These are phyloP conservation scores for Xiphorhynchus erythropygius DNA, from an alignment of 2,797 vertebrate species.

Conservation along the genomic window DNA sequence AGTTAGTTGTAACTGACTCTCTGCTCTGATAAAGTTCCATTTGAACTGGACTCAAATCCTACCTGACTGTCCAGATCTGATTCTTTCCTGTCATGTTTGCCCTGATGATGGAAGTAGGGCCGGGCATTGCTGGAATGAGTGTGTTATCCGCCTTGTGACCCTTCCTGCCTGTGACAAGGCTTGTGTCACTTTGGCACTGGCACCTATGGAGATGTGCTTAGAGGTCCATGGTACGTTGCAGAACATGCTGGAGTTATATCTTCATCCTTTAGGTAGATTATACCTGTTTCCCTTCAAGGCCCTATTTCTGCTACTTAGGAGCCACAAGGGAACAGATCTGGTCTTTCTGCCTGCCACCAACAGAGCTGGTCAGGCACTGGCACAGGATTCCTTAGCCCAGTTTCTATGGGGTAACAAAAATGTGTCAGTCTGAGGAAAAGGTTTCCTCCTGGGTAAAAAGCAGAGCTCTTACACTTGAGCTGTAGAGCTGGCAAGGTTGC, in stretches of 20 bases:
- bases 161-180: not conserved
- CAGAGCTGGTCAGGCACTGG: not conserved
- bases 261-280: not conserved
- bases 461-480: not conserved
- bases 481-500: not conserved
- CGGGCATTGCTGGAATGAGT: rapidly evolving
- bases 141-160: not conserved
- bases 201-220: not conserved
- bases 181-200: not conserved
- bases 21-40: not conserved
- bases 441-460: not conserved
- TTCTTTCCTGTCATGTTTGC: not conserved
- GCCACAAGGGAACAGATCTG: not conserved
- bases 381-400: not conserved
- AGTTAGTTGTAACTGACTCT: not conserved
- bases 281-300: not conserved
- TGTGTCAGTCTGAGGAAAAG: not conserved
- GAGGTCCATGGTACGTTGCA: not conserved
- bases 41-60: not conserved
- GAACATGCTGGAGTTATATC: not conserved
- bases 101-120: rapidly evolving
- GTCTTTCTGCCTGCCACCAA: not conserved
- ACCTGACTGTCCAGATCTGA: no score
- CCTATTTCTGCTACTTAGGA: not conserved
- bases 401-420: not conserved